Evolutionary conservation across 2,113 vertebrate genomes (phyloP).

Genomic region (Chauna torquata): DNA sequence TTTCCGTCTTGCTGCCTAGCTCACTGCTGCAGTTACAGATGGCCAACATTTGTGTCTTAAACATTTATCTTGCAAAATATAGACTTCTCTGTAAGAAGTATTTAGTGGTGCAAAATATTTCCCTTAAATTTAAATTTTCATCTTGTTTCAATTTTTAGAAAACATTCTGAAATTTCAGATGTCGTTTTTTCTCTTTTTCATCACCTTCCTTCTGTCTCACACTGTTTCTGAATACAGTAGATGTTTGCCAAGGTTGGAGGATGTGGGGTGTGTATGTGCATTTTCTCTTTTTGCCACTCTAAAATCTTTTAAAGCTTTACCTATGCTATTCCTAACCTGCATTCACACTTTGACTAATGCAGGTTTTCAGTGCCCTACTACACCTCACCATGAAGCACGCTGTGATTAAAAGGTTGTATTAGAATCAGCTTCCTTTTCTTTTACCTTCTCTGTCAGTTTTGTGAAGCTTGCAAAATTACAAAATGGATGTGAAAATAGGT

Average conservation of each 20-base stretch:
- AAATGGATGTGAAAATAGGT: background rate
- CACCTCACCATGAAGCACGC: background rate
- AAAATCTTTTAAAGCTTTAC: background rate
- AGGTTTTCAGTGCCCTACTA: background rate
- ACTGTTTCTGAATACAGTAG: background rate
- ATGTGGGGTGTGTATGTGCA: background rate
- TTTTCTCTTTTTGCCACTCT: background rate
- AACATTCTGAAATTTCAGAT: slow-evolving; percentile 45
- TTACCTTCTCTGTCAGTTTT: background rate
- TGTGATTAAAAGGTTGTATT: background rate
- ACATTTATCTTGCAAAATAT: slow-evolving; percentile 13
- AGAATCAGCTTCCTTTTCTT: background rate
- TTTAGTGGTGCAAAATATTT: slow-evolving; percentile 45
- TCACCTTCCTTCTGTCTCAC: slow-evolving; percentile 5
- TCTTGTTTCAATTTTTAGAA: background rate
- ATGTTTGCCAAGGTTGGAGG: background rate
- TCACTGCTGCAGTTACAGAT: slow-evolving; percentile 53
- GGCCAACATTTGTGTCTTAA: slow-evolving; percentile 42
- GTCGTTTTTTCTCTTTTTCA: slow-evolving; percentile 3
- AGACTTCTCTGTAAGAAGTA: background rate
- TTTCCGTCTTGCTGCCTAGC: slow-evolving; percentile 42
- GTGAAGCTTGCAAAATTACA: background rate
- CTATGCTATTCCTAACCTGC: background rate
- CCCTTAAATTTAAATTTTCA: background rate
- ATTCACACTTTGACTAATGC: background rate